Percentiles rank a stretch among this genome's conserved stretches.
Conservation (phyloP, 2,113 vertebrate species). For the Plestiodon gilberti region DNA sequence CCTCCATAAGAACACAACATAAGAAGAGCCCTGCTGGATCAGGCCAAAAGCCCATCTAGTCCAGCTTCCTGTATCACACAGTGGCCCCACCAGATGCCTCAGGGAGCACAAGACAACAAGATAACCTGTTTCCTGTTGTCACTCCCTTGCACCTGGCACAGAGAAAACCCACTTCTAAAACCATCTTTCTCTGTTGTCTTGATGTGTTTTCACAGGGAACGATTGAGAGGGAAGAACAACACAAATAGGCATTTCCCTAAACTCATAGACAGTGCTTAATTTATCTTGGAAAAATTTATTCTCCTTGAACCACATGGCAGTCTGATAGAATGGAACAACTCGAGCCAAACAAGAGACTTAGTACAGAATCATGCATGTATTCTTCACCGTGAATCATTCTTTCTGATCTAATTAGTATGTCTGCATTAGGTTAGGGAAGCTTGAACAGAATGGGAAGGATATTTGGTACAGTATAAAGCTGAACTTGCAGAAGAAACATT, state of each 20-base stretch:
- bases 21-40: too few relatives aligned
- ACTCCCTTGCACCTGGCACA: too few relatives aligned
- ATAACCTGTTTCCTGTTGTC: too few relatives aligned
- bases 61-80: too few relatives aligned
- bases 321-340: constrained; percentile 12
- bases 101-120: too few relatives aligned
- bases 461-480: neutral
- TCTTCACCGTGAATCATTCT: constrained; percentile 30
- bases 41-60: too few relatives aligned
- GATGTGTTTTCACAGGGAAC: neutral
- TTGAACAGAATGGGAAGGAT: neutral
- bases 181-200: neutral
- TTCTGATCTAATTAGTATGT: constrained; percentile 29
- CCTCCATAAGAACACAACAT: too few relatives aligned
- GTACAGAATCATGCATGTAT: constrained; percentile 43
- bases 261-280: constrained; percentile 14
- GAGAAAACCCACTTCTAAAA: too few relatives aligned
- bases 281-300: constrained; percentile 47
- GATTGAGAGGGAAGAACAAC: neutral
- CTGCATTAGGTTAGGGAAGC: constrained; percentile 21
- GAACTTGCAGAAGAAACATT: too few relatives aligned
- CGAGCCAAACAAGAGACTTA: constrained; percentile 7
- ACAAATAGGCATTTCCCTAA: neutral
- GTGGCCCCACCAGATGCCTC: too few relatives aligned
- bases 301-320: neutral